Conservation (phyloP, 2,113 vertebrate species). For the Sceloporus tristichus region DNA sequence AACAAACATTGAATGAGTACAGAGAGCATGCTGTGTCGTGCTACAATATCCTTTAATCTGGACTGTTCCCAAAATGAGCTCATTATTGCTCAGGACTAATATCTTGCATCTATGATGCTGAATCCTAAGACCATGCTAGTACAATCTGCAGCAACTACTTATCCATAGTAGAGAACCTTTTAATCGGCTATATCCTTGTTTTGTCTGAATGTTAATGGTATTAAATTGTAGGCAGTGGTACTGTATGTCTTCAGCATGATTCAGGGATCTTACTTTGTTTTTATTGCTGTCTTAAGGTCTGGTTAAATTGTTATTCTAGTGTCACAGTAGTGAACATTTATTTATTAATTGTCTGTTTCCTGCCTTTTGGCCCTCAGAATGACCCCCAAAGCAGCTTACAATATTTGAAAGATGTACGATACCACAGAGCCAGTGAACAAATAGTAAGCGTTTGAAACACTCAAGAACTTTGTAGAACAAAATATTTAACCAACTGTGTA, state of each 20-base stretch:
- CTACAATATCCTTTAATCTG: conserved; percentile 16
- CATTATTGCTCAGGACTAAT: background rate
- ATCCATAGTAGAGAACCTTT: background rate
- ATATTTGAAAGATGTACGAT: background rate
- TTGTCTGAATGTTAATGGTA: background rate
- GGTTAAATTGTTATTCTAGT: background rate
- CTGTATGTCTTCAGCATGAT: background rate
- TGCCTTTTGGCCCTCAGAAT: background rate
- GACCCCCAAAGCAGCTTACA: background rate
- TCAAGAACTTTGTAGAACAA: background rate
- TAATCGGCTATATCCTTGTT: background rate
- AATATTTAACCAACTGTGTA: background rate
- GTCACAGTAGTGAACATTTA: background rate
- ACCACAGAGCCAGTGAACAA: background rate
- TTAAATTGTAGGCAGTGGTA: background rate
- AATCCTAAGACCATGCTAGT: background rate
- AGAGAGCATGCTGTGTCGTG: conserved; percentile 7
- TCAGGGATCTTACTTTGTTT: background rate
- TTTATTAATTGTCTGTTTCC: background rate
- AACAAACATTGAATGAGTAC: background rate
- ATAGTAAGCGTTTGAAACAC: background rate
- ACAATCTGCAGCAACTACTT: background rate
- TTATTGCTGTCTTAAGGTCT: background rate
- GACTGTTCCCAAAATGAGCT: background rate
- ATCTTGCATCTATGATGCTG: background rate